Evolutionary conservation across 1,140 invertebrate genomes (phyloP), one percentile per base, ranked within the genome.

Genomic region (Ceratosolen solmsi): DNA sequence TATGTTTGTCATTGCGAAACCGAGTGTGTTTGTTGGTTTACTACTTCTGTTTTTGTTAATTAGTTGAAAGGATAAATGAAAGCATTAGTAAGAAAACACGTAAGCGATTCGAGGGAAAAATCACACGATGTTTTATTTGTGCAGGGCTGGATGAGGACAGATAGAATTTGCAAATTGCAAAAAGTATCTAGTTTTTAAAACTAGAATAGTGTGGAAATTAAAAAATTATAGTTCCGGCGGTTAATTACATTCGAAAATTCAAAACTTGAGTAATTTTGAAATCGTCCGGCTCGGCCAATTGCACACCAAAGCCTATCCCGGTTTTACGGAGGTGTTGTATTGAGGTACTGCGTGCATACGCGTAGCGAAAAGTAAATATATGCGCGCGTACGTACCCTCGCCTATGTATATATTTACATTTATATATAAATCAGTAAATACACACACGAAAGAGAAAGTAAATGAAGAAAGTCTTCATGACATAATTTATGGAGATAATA

Each of bases 21-120:
- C 51, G 74, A 73, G 65, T 82, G 54, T 82, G 73, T 82, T 82
- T 82, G 81, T 82, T 82, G 70, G 75, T 73, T 82, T 80, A 68
- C 30, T 68, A 82, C 65, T 82, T 82, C 56, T 82, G 81, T 82
- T 82, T 82, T 82, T 82, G 81, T 82, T 82, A 70, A 82, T 82
- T 78, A 82, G 81, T 82, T 82, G 70, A 73, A 78, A 82, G 38
- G 30, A 73, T 82, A 51, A 82, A 30, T 78, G 41, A 71, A 68
- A 76, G 33, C 17, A 68, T 30, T 27, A 58, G 49, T 70, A 75
- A 49, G 13, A 25, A 78, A 65, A 54, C 38, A 70, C 68, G 38
- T 73, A 30, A 49, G 81, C 58, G 56, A 25, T 72, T 70, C 56
- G 22, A 46, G 49, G 49, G 65, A 82, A 71, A 63, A 63, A 73